Conservation (phyloP, 2,797 vertebrate genomes). For the Poeciliopsis infans region DNA sequence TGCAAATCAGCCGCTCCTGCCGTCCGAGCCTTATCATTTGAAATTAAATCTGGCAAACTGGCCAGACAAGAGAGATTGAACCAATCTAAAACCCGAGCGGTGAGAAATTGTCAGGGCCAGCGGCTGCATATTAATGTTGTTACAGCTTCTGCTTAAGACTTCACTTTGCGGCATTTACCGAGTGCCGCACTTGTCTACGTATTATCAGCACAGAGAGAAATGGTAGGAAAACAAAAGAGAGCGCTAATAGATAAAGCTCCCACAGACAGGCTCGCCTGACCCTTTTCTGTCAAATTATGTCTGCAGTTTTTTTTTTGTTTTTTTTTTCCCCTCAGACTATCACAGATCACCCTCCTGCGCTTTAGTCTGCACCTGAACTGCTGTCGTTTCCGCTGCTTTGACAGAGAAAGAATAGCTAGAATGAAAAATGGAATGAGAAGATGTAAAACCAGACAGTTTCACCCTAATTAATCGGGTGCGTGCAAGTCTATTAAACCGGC, state of each 20-base stretch:
- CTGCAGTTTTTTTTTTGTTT: constrained; percentile 26
- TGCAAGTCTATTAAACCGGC: constrained; percentile 42
- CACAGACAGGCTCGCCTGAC: constrained; percentile 52
- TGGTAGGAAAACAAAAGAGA: constrained; percentile 43
- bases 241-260: constrained; percentile 53
- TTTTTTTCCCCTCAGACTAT: constrained; percentile 5
- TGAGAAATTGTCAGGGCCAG: constrained; percentile 58
- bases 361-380: constrained; percentile 8
- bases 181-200: constrained; percentile 37
- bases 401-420: constrained; percentile 28
- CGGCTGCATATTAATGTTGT: constrained; percentile 75
- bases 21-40: constrained; percentile 67
- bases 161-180: constrained; percentile 60
- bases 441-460: constrained; percentile 43
- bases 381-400: constrained; percentile 21
- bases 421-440: constrained; percentile 31
- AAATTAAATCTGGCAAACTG: constrained; percentile 77
- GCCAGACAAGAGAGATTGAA: constrained; percentile 66
- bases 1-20: constrained; percentile 67
- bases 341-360: constrained; percentile 17
- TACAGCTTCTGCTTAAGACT: constrained; percentile 63
- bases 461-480: constrained; percentile 27
- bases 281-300: constrained; percentile 53
- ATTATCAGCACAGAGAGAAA: constrained; percentile 40
- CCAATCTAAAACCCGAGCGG: constrained; percentile 69